Percentiles rank a stretch among this genome's conserved stretches.
Evolutionary conservation across 2,888 invertebrate genomes (phyloP).

Genomic region (Erynnis tages): DNA sequence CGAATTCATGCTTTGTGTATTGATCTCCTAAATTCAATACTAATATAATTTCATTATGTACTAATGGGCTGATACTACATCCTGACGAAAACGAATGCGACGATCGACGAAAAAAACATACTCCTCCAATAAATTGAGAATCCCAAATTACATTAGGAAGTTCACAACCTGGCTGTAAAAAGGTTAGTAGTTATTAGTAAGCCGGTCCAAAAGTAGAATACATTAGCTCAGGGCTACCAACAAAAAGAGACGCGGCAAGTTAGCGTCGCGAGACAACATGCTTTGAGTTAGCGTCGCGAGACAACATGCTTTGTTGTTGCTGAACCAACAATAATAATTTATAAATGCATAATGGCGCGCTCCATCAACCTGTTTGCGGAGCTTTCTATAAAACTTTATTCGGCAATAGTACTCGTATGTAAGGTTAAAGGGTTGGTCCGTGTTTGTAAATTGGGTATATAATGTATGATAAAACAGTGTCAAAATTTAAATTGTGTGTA

Average conservation of each 20-base stretch:
- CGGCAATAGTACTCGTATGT: conserved; percentile 62
- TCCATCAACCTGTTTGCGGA: conserved; percentile 75
- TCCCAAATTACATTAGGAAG: neutral
- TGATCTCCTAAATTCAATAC: too few species aligned
- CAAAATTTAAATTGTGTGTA: too few species aligned
- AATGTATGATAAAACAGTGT: too few species aligned
- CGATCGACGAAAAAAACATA: too few species aligned
- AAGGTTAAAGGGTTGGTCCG: conserved; percentile 15
- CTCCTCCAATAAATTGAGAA: too few species aligned
- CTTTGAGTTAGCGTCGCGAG: too few species aligned
- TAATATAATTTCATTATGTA: too few species aligned
- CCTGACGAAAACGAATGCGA: too few species aligned
- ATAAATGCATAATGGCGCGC: conserved; percentile 76
- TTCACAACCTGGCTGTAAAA: neutral
- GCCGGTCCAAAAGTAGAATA: conserved; percentile 4
- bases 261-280: conserved; percentile 3
- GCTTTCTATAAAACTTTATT: conserved; percentile 81
- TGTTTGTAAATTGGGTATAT: too few species aligned
- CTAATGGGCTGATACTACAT: too few species aligned
- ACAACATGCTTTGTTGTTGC: conserved; percentile 58
- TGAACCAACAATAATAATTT: conserved; percentile 79
- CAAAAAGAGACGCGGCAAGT: neutral
- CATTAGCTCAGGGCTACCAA: conserved; percentile 20
- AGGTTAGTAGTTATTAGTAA: neutral
- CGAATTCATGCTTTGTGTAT: too few species aligned